These are phyloP conservation scores for Stratiomys singularior DNA, from an alignment of 2,888 invertebrate species.

Conservation along the genomic window DNA sequence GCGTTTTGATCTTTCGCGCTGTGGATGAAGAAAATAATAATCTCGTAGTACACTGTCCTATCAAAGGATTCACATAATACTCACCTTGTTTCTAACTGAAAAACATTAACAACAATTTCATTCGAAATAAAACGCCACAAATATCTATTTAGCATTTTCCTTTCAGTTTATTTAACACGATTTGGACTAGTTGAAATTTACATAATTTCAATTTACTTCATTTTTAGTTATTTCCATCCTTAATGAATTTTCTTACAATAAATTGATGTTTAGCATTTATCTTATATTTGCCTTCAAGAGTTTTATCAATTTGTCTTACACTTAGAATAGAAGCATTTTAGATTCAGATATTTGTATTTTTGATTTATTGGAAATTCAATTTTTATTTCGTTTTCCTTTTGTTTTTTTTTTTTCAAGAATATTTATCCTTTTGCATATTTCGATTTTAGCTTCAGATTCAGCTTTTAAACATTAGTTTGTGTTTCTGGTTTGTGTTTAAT, in stretches of 20 bases:
- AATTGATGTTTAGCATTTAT: slow-evolving; percentile 35
- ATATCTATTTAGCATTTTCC: slow-evolving; percentile 28
- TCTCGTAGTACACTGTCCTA: no score
- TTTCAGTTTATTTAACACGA: slow-evolving; percentile 49
- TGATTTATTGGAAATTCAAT: slow-evolving; percentile 31
- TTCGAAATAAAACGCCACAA: slow-evolving; percentile 1
- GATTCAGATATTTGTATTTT: slow-evolving; percentile 17
- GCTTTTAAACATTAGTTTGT: no score
- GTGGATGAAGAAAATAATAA: no score
- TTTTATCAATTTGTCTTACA: slow-evolving; percentile 25
- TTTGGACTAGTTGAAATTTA: slow-evolving; percentile 54
- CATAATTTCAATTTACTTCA: slow-evolving; percentile 50
- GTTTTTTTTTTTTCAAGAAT: slow-evolving; percentile 20
- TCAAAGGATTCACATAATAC: no score
- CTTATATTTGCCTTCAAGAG: slow-evolving; percentile 2
- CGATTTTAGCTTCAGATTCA: background rate
- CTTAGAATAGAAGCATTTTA: slow-evolving; percentile 35
- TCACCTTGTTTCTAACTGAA: background rate
- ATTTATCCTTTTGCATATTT: background rate
- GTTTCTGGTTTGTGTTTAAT: background rate
- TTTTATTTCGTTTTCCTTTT: no score
- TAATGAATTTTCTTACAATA: slow-evolving; percentile 20
- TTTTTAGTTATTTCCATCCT: slow-evolving; percentile 49
- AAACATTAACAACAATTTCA: no score
- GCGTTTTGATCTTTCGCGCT: no score